Conservation (phyloP, 2,797 vertebrate genomes). For the Lacerta agilis region DNA sequence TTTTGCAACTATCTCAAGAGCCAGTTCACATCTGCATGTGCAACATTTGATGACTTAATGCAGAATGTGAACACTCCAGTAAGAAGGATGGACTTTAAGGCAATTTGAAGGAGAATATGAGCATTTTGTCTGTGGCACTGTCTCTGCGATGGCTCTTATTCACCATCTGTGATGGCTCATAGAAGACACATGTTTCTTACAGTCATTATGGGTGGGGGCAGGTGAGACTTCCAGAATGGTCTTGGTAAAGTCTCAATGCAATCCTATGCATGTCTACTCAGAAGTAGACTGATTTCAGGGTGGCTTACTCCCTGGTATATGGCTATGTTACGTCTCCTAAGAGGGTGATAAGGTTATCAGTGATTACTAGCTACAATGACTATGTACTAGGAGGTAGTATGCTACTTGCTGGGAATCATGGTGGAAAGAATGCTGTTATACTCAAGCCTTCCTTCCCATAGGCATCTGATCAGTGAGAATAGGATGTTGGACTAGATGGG, state of each 20-base stretch:
- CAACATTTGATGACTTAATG: neutral
- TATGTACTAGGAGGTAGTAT: neutral
- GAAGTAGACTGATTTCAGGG: no score
- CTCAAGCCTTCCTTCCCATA: neutral
- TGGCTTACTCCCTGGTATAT: no score
- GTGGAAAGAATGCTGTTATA: neutral
- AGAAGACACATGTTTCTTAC: neutral
- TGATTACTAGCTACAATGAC: neutral
- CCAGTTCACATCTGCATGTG: neutral
- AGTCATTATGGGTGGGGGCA: neutral
- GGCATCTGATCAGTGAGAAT: neutral
- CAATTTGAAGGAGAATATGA: neutral
- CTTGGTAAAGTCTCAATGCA: neutral
- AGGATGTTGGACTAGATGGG: neutral
- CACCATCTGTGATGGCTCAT: no score
- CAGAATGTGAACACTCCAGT: neutral
- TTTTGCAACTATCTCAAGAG: neutral
- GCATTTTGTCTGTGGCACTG: neutral
- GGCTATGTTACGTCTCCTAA: neutral
- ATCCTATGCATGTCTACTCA: no score
- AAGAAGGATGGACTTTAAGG: neutral
- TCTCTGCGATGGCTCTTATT: neutral
- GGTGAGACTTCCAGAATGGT: neutral
- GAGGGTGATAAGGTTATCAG: neutral
- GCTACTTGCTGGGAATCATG: neutral